phyloP scores from a whole-genome alignment of 2,113 vertebrate genomes.

The Gallinago undulata region DNA sequence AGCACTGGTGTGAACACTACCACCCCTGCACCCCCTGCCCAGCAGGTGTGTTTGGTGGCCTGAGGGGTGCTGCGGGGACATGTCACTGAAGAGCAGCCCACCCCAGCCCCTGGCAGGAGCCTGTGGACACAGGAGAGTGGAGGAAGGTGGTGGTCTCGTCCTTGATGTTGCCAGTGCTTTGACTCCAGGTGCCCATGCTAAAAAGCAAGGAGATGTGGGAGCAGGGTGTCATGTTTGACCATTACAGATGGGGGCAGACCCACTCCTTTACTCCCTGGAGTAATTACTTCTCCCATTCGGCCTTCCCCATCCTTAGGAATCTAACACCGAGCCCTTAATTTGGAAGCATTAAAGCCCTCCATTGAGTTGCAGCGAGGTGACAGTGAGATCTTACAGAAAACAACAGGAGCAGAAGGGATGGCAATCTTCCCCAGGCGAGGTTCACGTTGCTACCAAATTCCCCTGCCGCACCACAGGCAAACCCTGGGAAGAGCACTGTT shows the following conservation, averaged over 20 bases:
- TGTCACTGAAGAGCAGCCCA: background rate
- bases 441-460: background rate
- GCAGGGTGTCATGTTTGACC: background rate
- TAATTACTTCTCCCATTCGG: background rate
- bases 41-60: background rate
- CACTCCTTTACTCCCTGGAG: background rate
- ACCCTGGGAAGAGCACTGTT: background rate
- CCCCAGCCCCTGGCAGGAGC: background rate
- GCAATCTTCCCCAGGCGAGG: background rate
- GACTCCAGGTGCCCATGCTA: background rate
- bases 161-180: background rate
- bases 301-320: background rate
- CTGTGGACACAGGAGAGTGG: background rate
- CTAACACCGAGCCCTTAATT: background rate
- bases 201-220: background rate
- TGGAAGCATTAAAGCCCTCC: background rate
- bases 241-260: background rate
- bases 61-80: accelerated
- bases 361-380: background rate
- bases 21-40: background rate
- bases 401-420: background rate
- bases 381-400: background rate
- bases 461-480: background rate
- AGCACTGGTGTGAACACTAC: background rate
- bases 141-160: background rate